Evolutionary conservation across 2,888 invertebrate genomes (phyloP), one percentile per base, ranked within the genome.

Genomic region (Liposcelis brunnea): DNA sequence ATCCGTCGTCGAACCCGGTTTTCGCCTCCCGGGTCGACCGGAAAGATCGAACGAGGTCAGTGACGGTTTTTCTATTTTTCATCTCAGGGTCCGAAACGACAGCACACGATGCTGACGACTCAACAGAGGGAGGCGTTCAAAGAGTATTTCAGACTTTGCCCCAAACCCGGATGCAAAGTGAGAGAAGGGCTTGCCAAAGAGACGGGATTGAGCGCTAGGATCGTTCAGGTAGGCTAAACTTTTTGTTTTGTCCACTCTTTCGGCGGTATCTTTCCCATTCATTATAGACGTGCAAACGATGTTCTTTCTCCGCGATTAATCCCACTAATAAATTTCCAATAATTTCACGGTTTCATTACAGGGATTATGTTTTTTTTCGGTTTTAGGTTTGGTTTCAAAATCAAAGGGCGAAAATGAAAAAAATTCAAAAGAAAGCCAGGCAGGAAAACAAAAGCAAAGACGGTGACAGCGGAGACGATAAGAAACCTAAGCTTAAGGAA

Each of bases 141-240:
- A 61, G 75, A 77, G 34, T 82, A 83, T n/a, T 85, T 85, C 61
- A 83, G 84, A 63, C 72, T 81, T 54, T 82, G 81, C 55, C 79
- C 83, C 19, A 83, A 84, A 57, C 83, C 83, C 4, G 82, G 81
- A 55, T 64, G 82, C 54, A 84, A 83, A 66, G 79, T 81, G 38
- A 65, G 83, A 45, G 84, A 84, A 61, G 73, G 78, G 48, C 64
- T 84, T 50, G 84, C 83, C 7, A 80, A 82, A 57, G 83, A 85
- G 59, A 85, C 84, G 1, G 84, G 84, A n/a, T 65, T 84, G 44
- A 82, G 80, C 55, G 78, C 84, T 35, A 67, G 84, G 51, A 84
- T 85, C 49, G 84, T 84, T n/a, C 84, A 84, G 68, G 84, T 84
- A 55, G 55, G 50, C 46, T 8, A 14, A 26, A 6, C 26, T 6